A percentile compares a stretch with the other conserved stretches of the same genome.
These are phyloP conservation scores for Euplexia lucipara DNA, from an alignment of 2,888 invertebrate species.

Conservation along the genomic window DNA sequence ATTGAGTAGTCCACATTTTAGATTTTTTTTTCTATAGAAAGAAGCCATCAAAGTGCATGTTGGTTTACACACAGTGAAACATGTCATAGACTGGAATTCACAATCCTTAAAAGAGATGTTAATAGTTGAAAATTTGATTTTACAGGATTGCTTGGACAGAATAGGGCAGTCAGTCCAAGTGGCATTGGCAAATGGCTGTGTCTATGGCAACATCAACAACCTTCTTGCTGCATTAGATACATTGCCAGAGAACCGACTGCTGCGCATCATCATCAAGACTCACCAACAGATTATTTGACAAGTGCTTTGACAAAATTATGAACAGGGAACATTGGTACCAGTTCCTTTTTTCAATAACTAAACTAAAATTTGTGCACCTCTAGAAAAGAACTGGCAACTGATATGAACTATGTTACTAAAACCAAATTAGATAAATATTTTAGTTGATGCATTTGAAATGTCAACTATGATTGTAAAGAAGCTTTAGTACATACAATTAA, in stretches of 20 bases:
- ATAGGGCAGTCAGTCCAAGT: constrained; percentile 96
- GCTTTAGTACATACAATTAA: too few relatives aligned
- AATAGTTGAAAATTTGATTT: constrained; percentile 29
- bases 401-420: too few relatives aligned
- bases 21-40: too few relatives aligned
- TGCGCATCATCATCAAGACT: constrained; percentile 92
- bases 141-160: constrained; percentile 93
- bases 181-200: constrained; percentile 94
- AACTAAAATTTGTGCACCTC: too few relatives aligned
- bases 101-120: not conserved
- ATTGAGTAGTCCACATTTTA: too few relatives aligned
- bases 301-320: constrained; percentile 41
- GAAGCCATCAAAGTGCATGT: too few relatives aligned
- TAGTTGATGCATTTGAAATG: too few relatives aligned
- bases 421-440: too few relatives aligned
- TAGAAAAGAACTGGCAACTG: too few relatives aligned
- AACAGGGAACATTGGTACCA: constrained; percentile 5
- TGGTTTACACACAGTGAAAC: too few relatives aligned
- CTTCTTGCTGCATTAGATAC: constrained; percentile 91
- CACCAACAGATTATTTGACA: constrained; percentile 89
- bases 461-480: too few relatives aligned
- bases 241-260: constrained; percentile 92
- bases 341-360: not conserved
- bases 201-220: constrained; percentile 95
- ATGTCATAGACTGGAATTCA: too few relatives aligned